These are phyloP conservation scores for Ophion slaviceki DNA, from an alignment of 2,888 invertebrate species.

Conservation along the genomic window DNA sequence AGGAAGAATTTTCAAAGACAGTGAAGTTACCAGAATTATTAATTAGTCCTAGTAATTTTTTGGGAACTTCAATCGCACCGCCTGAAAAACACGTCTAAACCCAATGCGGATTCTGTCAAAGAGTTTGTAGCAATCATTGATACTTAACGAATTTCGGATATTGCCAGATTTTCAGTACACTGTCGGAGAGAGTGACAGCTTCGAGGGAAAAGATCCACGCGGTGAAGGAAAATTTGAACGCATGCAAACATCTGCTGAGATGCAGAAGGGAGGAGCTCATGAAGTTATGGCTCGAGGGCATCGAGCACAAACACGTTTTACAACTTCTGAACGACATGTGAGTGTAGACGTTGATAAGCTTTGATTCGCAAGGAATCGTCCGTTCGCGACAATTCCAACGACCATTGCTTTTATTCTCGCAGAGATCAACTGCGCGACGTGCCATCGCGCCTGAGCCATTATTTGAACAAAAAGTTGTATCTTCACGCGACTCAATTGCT, in stretches of 20 bases:
- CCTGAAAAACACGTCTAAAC: background rate
- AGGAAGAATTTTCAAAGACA: too few relatives aligned
- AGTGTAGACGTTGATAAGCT: conserved; percentile 73
- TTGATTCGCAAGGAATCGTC: conserved; percentile 1
- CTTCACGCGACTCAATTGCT: conserved; percentile 93
- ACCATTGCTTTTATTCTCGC: conserved; percentile 57
- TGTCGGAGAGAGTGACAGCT: conserved; percentile 90
- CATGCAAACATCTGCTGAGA: conserved; percentile 93
- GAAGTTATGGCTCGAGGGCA: conserved; percentile 96
- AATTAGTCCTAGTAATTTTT: too few relatives aligned
- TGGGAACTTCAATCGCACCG: background rate
- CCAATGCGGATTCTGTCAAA: background rate
- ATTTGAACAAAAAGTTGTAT: conserved; percentile 90
- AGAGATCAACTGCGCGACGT: conserved; percentile 91
- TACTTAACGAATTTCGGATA: conserved; percentile 33
- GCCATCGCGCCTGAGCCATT: conserved; percentile 88
- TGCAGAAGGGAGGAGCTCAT: conserved; percentile 96
- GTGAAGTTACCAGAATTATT: too few relatives aligned
- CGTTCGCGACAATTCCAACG: background rate
- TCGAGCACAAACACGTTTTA: conserved; percentile 97
- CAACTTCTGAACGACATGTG: conserved; percentile 96
- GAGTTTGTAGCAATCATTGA: conserved; percentile 4
- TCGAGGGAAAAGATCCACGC: conserved; percentile 90
- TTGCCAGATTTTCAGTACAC: conserved; percentile 88
- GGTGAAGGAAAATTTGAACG: conserved; percentile 92